phyloP scores from a whole-genome alignment of 2,797 vertebrate genomes.

The Pangasius macronema region DNA sequence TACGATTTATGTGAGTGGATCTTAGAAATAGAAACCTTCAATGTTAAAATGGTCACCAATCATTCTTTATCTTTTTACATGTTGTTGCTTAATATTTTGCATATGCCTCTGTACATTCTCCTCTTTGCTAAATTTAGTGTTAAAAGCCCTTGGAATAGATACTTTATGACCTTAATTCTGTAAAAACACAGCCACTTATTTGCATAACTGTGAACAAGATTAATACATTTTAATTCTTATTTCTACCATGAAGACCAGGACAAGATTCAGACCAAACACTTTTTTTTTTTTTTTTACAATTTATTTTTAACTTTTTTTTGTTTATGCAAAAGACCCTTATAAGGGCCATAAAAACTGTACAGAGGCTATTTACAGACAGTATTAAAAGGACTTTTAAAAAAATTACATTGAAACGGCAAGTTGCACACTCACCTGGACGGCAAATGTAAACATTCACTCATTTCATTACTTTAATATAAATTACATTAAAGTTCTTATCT shows the following conservation, averaged over 20 bases:
- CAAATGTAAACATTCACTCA: slow-evolving; percentile 73
- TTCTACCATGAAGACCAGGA: not conserved
- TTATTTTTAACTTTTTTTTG: slow-evolving; percentile 58
- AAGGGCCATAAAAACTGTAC: slow-evolving; percentile 73
- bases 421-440: slow-evolving; percentile 63
- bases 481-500: slow-evolving; percentile 57
- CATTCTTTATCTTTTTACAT: not conserved
- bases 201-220: not conserved
- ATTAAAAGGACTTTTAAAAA: slow-evolving; percentile 64
- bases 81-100: not conserved
- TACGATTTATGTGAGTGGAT: not conserved
- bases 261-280: slow-evolving; percentile 26
- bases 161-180: not conserved
- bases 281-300: slow-evolving; percentile 39
- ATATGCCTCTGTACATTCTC: not conserved
- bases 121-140: not conserved
- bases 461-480: slow-evolving; percentile 63
- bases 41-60: not conserved
- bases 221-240: not conserved
- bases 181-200: not conserved
- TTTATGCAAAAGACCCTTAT: slow-evolving; percentile 70
- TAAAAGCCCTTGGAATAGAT: not conserved
- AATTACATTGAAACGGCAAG: slow-evolving; percentile 59
- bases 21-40: not conserved
- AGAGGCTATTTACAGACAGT: slow-evolving; percentile 67